Base-by-base conservation (phyloP, 2,888 invertebrate species). In the Euproctis similis region DNA sequence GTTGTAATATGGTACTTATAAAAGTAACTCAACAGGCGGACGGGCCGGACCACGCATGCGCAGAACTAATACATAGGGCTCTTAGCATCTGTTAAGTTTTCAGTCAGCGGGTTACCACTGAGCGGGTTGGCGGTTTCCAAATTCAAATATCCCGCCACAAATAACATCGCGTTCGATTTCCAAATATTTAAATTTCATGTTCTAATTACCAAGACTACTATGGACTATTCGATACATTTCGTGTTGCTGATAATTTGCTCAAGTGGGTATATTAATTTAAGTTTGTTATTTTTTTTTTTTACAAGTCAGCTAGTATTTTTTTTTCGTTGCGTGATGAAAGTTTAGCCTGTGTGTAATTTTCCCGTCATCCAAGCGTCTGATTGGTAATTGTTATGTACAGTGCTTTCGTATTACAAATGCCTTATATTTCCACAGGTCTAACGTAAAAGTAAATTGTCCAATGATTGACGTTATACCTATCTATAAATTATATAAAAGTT, bases 211-310 rank as follows among this genome's bases (percentile, higher is more conserved):
- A 39, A 47, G 38, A n/a, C n/a, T 14, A 57, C 40, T 42, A 78
- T 78, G 80, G 59, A 72, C 61, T 68, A 61, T 57, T 59, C 72
- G 30, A 57, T 54, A 37, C 55, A 67, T 41, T 60, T 76, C 42
- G 64, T 72, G 63, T 46, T 77, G 36, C 63, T 76, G 34, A 60
- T 78, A 53, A 46, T 77, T 43, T 71, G 67, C 49, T 62, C 75
- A 54, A 77, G 78, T 80, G 63, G 36, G 76, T 76, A 75, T 66
- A 31, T 39, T 50, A 55, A 51, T 26, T 42, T 48, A 26, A 27
- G 31, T 31, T 31, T 39, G 42, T 35, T 45, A 42, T 11, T 42
- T 52, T 56, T 35, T 47, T 42, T 30, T 53, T 36, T 29, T 46
- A 49, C 34, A 33, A 38, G 28, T 45, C 26, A 35, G 42, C 39